These are phyloP conservation scores for Sthenelais limicola DNA, from an alignment of 2,888 invertebrate genomes.

Conservation along the genomic window DNA sequence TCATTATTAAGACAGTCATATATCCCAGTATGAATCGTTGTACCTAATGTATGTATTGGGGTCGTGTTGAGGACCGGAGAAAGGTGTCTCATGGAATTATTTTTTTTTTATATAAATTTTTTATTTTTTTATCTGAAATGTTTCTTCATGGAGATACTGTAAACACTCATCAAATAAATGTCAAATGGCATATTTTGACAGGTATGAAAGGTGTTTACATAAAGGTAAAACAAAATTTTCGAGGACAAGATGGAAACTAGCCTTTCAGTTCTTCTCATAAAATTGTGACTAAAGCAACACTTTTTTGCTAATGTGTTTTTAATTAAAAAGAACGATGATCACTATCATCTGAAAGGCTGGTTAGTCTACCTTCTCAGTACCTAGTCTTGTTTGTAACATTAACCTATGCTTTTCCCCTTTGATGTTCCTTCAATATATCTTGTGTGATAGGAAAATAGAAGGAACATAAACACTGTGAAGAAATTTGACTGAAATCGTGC, in stretches of 20 bases:
- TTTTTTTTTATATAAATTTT: neutral
- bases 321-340: no score
- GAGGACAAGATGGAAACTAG: slow-evolving; percentile 34
- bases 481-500: slow-evolving; percentile 1
- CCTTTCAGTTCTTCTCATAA: no score
- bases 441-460: slow-evolving; percentile 16
- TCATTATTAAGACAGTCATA: no score
- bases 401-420: slow-evolving; percentile 29
- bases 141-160: neutral
- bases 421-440: slow-evolving; percentile 10
- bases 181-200: slow-evolving; percentile 22
- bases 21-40: no score
- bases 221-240: slow-evolving; percentile 29
- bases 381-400: slow-evolving; percentile 35
- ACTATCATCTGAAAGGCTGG: slow-evolving; percentile 28
- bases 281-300: no score
- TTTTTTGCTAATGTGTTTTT: no score
- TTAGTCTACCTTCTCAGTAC: slow-evolving; percentile 29
- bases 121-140: neutral
- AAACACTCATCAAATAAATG: neutral
- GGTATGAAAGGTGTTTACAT: slow-evolving; percentile 34
- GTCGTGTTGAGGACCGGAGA: no score
- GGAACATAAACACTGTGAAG: slow-evolving; percentile 24
- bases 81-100: no score
- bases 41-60: no score